These are phyloP conservation scores for Sebastes matsubarae DNA, from an alignment of 2,797 vertebrate species.

Conservation along the genomic window DNA sequence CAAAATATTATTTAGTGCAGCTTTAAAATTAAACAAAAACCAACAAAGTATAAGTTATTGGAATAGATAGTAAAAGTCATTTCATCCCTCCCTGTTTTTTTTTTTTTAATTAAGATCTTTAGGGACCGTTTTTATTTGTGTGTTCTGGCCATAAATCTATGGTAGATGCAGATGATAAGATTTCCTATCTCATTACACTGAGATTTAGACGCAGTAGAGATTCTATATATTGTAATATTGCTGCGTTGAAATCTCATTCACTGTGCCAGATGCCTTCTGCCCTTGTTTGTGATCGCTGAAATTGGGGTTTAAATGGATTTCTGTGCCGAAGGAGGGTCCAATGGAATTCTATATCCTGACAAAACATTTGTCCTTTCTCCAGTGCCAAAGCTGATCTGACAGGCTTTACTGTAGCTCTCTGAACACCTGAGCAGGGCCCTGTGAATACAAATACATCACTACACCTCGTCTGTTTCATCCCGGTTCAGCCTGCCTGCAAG, in stretches of 20 bases:
- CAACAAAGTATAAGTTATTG: not conserved
- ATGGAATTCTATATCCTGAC: conserved; percentile 64
- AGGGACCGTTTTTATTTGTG: not conserved
- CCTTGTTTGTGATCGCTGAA: conserved; percentile 54
- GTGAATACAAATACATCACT: conserved; percentile 61
- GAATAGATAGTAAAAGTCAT: not conserved
- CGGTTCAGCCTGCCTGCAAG: conserved; percentile 7
- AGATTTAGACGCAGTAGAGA: conserved; percentile 15
- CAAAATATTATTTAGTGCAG: not conserved
- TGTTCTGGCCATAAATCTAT: not conserved
- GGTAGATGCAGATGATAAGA: conserved; percentile 16
- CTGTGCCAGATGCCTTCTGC: conserved; percentile 33
- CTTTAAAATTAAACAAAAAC: not conserved
- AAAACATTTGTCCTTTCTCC: conserved; percentile 72
- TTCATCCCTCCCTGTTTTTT: not conserved
- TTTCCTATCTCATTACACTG: conserved; percentile 25
- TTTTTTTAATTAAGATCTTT: not conserved
- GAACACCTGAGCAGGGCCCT: conserved; percentile 51
- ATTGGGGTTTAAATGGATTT: conserved; percentile 62
- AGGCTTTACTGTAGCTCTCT: conserved; percentile 55
- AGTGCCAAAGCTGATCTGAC: conserved; percentile 49
- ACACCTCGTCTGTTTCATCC: conserved; percentile 42
- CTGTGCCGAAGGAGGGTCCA: conserved; percentile 49
- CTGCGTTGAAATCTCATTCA: conserved; percentile 33
- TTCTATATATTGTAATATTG: conserved; percentile 32